Conservation (phyloP, 2,888 invertebrate genomes). For the Lochmaea capreae region DNA sequence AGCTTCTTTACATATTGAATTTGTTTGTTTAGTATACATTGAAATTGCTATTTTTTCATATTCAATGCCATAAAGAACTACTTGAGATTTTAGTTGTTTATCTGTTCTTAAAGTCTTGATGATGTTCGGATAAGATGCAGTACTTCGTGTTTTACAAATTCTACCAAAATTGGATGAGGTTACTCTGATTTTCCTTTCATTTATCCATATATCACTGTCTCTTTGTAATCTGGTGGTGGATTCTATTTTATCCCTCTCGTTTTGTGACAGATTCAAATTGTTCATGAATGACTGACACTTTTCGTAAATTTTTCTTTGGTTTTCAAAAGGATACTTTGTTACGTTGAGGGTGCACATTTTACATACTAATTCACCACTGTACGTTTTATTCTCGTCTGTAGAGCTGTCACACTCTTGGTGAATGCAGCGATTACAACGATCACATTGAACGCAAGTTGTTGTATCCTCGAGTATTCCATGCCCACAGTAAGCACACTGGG, state of each 20-base stretch:
- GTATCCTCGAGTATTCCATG: background rate
- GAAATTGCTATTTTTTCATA: background rate
- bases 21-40: background rate
- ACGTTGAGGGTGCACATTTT: background rate
- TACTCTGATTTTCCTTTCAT: slow-evolving; percentile 11
- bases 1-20: background rate
- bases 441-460: slow-evolving; percentile 32
- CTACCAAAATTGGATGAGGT: slow-evolving; percentile 16
- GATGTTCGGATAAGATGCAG: background rate
- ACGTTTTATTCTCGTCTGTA: too few species aligned
- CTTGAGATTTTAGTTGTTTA: background rate
- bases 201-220: background rate
- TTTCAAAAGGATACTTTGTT: background rate
- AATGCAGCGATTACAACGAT: slow-evolving; percentile 31
- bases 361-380: too few species aligned
- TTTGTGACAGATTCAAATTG: too few species aligned
- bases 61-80: background rate
- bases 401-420: slow-evolving; percentile 25
- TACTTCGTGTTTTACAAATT: background rate
- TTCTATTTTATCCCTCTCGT: background rate
- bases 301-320: background rate
- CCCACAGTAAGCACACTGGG: slow-evolving; percentile 30
- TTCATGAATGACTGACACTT: background rate
- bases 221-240: background rate
- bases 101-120: background rate